Conservation (phyloP, 2,113 vertebrate species). For the Gulo gulo region DNA sequence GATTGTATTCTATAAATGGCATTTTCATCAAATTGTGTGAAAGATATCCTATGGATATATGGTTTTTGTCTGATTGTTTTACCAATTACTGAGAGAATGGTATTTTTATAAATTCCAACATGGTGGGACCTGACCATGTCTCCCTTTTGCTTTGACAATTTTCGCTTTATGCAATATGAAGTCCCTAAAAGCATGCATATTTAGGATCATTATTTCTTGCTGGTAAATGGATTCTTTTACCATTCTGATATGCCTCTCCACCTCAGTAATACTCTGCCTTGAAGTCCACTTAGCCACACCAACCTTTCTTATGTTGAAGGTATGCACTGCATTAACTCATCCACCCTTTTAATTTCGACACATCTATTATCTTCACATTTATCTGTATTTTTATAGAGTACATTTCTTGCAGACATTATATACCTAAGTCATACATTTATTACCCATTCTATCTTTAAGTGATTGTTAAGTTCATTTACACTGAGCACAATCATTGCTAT, state of each 20-base stretch:
- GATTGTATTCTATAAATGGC: background rate
- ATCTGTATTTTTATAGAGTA: background rate
- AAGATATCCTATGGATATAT: background rate
- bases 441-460: background rate
- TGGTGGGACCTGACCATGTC: background rate
- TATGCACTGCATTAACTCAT: background rate
- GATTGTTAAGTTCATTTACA: background rate
- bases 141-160: background rate
- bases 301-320: background rate
- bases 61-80: background rate
- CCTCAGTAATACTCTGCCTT: background rate
- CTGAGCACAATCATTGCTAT: background rate
- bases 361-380: background rate
- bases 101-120: background rate
- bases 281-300: background rate
- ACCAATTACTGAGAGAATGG: background rate
- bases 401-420: background rate
- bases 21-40: background rate
- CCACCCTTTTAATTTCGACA: background rate
- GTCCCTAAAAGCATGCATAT: background rate
- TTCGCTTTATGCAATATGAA: background rate
- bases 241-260: background rate
- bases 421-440: background rate
- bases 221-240: background rate
- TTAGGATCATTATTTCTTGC: background rate